A percentile compares a stretch with the other conserved stretches of the same genome.
phyloP scores from a whole-genome alignment of 2,113 vertebrate genomes.

The Corydoras sp. region DNA sequence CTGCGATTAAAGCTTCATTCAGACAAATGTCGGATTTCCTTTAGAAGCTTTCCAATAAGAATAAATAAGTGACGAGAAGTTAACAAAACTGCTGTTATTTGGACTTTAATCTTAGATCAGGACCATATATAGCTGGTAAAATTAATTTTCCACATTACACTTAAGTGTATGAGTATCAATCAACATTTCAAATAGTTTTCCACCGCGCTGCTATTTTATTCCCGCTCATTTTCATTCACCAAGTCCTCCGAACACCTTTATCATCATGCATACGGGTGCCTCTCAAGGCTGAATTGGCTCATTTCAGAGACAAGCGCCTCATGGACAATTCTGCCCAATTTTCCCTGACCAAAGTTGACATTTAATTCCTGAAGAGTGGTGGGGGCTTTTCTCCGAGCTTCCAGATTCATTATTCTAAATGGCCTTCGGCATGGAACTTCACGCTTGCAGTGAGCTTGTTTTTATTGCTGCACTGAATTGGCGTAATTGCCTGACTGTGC shows the following conservation, averaged over 20 bases:
- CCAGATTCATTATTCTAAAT: slow-evolving; percentile 49
- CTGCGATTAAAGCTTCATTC: no score
- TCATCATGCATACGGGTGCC: slow-evolving; percentile 49
- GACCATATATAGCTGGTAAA: no score
- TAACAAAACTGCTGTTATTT: no score
- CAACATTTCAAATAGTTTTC: no score
- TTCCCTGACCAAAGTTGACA: slow-evolving; percentile 55
- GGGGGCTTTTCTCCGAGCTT: slow-evolving; percentile 41
- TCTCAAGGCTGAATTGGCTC: slow-evolving; percentile 47
- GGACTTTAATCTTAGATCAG: no score
- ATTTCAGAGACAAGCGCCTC: slow-evolving; percentile 51
- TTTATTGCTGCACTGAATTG: slow-evolving; percentile 20
- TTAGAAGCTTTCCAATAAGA: no score
- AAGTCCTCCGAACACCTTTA: slow-evolving; percentile 50
- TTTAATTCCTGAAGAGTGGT: slow-evolving; percentile 54
- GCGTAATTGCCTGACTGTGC: slow-evolving; percentile 36
- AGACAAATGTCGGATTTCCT: no score
- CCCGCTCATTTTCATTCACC: slow-evolving; percentile 29
- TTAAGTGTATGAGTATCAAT: no score
- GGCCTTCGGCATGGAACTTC: slow-evolving; percentile 37
- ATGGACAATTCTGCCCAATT: slow-evolving; percentile 55
- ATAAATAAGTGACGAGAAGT: no score
- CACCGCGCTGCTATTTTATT: slow-evolving; percentile 16
- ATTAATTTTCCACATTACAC: no score
- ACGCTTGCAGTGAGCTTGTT: slow-evolving; percentile 28